A percentile compares a stretch with the other conserved stretches of the same genome.
Conservation (phyloP, 2,797 vertebrate species). For the Acanthurus leucopareius region DNA sequence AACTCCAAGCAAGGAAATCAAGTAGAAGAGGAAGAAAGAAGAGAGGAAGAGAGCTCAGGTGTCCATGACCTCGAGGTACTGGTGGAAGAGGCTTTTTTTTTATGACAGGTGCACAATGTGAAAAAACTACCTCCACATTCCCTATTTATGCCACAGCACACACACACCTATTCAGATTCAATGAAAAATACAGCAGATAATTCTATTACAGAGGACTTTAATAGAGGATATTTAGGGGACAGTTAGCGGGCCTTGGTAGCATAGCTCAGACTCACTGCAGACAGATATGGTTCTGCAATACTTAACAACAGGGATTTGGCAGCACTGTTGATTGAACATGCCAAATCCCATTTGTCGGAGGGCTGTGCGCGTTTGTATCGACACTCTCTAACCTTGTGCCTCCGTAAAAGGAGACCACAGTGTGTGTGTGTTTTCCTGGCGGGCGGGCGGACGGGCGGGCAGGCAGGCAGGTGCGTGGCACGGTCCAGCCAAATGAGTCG, state of each 20-base stretch:
- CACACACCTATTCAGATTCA: conserved; percentile 67
- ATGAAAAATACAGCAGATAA: conserved; percentile 69
- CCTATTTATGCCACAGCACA: conserved; percentile 65
- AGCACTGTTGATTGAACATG: conserved; percentile 83
- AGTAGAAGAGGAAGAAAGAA: conserved; percentile 47
- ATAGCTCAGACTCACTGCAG: conserved; percentile 61
- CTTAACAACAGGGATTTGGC: conserved; percentile 84
- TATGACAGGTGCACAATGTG: conserved; percentile 47
- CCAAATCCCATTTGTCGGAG: conserved; percentile 85
- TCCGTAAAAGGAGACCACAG: conserved; percentile 75
- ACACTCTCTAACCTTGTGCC: conserved; percentile 83
- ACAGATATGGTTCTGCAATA: conserved; percentile 81
- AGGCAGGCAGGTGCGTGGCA: conserved; percentile 55
- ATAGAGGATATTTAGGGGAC: conserved; percentile 79
- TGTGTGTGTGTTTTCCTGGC: conserved; percentile 50
- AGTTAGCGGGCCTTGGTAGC: conserved; percentile 68
- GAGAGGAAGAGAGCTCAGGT: conserved; percentile 58
- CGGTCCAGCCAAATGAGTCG: conserved; percentile 42
- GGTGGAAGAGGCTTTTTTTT: conserved; percentile 44
- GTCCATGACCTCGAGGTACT: conserved; percentile 58
- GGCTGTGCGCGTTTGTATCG: conserved; percentile 76
- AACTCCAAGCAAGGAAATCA: conserved; percentile 63
- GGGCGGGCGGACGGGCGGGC: conserved; percentile 32
- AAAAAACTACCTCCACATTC: conserved; percentile 22
- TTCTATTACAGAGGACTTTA: conserved; percentile 76